Conservation (phyloP, 2,113 vertebrate genomes). For the Acanthisitta chloris region DNA sequence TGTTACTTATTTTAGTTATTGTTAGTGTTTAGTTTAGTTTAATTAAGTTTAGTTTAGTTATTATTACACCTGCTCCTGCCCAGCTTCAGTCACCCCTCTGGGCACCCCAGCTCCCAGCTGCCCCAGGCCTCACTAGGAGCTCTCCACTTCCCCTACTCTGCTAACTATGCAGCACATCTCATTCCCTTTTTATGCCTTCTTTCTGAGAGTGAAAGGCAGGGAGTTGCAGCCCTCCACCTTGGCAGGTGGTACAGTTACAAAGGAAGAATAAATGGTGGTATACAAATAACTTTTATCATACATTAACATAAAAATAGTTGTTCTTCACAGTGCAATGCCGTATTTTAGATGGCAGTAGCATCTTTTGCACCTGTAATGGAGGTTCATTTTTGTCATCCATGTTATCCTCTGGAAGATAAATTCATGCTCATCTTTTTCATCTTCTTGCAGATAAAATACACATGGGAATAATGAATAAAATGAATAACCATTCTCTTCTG, state of each 20-base stretch:
- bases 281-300: neutral
- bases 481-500: neutral
- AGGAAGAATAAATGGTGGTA: neutral
- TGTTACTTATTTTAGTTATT: too few relatives aligned
- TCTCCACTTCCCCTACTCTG: neutral
- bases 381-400: neutral
- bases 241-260: neutral
- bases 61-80: neutral
- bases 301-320: neutral
- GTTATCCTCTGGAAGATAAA: neutral
- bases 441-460: neutral
- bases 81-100: neutral
- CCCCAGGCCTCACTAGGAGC: neutral
- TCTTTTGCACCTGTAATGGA: neutral
- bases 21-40: too few relatives aligned
- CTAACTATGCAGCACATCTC: neutral
- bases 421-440: neutral
- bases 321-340: neutral
- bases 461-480: neutral
- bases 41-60: too few relatives aligned
- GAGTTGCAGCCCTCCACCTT: neutral
- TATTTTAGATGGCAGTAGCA: neutral
- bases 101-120: rapidly evolving
- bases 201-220: neutral
- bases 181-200: neutral